A percentile compares a stretch with the other conserved stretches of the same genome.
phyloP scores from a whole-genome alignment of 2,797 vertebrate species.

The Eutrigla gurnardus region DNA sequence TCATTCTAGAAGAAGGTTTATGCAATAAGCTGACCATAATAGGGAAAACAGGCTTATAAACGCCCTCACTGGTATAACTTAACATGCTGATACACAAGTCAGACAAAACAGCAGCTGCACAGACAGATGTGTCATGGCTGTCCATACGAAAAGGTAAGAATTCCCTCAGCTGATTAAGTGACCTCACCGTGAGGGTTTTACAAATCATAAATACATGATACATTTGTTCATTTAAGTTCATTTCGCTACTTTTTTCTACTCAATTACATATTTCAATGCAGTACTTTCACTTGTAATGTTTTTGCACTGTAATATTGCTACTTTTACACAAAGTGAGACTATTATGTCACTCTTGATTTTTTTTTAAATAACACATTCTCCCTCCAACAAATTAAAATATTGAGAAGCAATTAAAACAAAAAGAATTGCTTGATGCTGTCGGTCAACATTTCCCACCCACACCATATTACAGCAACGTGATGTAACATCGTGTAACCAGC shows the following conservation, averaged over 20 bases:
- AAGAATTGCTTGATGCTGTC: background rate
- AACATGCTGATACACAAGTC: background rate
- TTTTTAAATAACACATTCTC: background rate
- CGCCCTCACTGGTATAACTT: background rate
- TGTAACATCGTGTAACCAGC: constrained; percentile 4
- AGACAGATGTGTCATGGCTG: background rate
- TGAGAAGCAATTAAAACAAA: background rate
- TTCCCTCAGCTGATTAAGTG: background rate
- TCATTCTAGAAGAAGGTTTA: background rate
- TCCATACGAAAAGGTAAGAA: background rate
- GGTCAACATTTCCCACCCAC: background rate
- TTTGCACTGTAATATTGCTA: too few relatives aligned
- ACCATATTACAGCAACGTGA: background rate
- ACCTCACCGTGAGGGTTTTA: background rate
- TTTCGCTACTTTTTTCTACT: too few relatives aligned
- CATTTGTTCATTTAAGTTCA: too few relatives aligned
- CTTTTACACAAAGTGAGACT: too few relatives aligned
- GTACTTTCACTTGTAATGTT: too few relatives aligned
- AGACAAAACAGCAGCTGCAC: background rate
- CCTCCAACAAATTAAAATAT: background rate
- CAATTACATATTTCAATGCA: too few relatives aligned
- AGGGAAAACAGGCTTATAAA: constrained; percentile 9
- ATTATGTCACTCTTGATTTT: too few relatives aligned
- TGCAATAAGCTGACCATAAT: background rate
- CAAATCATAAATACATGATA: too few relatives aligned